Evolutionary conservation across 2,888 invertebrate genomes (phyloP), one percentile per base, ranked within the genome.

Genomic region (Euclidia mi): DNA sequence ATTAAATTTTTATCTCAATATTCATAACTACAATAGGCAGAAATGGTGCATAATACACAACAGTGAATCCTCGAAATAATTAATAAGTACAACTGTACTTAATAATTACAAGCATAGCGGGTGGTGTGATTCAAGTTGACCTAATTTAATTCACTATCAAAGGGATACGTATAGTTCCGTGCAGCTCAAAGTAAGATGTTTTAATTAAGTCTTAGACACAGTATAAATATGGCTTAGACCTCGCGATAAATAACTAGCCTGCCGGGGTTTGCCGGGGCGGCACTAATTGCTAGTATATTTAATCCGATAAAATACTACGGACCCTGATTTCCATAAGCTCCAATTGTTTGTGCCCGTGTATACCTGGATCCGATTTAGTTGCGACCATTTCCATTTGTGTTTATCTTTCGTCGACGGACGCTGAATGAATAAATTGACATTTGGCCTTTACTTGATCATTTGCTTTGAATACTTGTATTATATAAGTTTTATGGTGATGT

Each of bases 141-240:
- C 82, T 84, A 85, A 89, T 88, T 88, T 86, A 90, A 89, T 89
- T 85, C 76, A 71, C 84, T 78, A 76, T 78, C 77, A 85, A 85
- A 87, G 79, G 87, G 83, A 74, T 81, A 78, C 66, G 71, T 82
- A 85, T 80, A 90, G 86, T 86, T 82, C 77, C 69, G 77, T 79
- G 82, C 79, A 81, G 85, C 84, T 89, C 88, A 89, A 89, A 90
- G 90, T 90, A 90, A 92, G 92, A 91, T 91, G 89, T 91, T 94
- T 94, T 93, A 94, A 94, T 94, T 94, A 94, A 93, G 90, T 89
- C 90, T 89, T 87, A n/a, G n/a, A n/a, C n/a, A n/a, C n/a, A n/a
- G n/a, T n/a, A n/a, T n/a, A n/a, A n/a, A n/a, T n/a, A n/a, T n/a
- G n/a, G n/a, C n/a, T n/a, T n/a, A 92, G 91, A 85, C 89, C 90